Base-by-base conservation (phyloP, 1,140 invertebrate genomes). In the Magallana gigas region DNA sequence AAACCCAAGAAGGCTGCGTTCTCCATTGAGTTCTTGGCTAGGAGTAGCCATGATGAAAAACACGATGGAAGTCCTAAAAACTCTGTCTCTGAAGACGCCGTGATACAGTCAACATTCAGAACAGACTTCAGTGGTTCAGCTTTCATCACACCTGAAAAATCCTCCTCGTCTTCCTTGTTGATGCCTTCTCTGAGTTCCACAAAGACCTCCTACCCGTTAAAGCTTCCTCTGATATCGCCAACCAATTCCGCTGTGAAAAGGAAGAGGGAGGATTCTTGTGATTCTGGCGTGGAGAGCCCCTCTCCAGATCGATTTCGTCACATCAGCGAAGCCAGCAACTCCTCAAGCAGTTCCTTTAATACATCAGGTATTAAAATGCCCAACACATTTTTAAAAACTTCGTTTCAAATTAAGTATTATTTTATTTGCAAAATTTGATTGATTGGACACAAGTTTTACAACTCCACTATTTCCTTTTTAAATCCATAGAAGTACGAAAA, bases 11-110 rank as follows among this genome's bases (percentile, higher is more conserved):
- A 81, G 36, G 83, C 84, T 58, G 85, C 85, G 9, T 89, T 89
- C 48, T 84, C 88, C 8, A 87, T 89, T 57, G 88, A 89, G 48
- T 86, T 83, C 48, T 29, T 89, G 29, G 85, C 88, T 0, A 89
- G 80, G 18, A 89, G 88, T 64, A 89, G 88, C 56, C 57, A 85
- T 29, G 85, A 86, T 57, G 83, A 86, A n/a, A 56, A 57, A 9
- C 9, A 83, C 3, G 56, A 57, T 0, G 57, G 5, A 83, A 23
- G 48, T 23, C 18, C 57, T n/a, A 57, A 56, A 58, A 16, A 0
- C 18, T 16, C 7, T 12, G 48, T 14, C 57, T 11, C 6, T 23
- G n/a, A 14, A n/a, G 48, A 83, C 12, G 57, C 18, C 56, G 81
- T 57, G 8, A 18, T n/a, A n/a, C 14, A 83, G 8, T 16, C 18